Percentiles rank a stretch among this genome's conserved stretches.
Evolutionary conservation across 2,797 vertebrate genomes (phyloP).

Genomic region (Peromyscus melanophrys): DNA sequence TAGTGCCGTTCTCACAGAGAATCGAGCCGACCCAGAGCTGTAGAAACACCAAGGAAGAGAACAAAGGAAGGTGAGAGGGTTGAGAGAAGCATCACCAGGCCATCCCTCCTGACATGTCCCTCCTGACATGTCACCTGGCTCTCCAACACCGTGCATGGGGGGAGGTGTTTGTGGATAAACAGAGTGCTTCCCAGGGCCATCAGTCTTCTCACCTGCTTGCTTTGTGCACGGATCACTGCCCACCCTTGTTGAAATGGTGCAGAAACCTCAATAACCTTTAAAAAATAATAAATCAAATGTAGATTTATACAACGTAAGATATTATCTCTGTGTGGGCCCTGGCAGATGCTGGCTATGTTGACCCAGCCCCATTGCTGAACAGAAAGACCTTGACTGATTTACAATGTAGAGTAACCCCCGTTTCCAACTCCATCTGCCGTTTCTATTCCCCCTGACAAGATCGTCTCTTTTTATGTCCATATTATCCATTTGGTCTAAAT

Average conservation of each 20-base stretch:
- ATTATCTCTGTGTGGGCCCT: background rate
- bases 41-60: background rate
- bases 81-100: background rate
- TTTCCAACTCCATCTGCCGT: background rate
- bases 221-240: conserved; percentile 50
- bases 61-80: background rate
- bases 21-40: background rate
- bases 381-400: background rate
- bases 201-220: conserved; percentile 49
- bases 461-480: background rate
- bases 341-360: background rate
- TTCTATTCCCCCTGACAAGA: background rate
- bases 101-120: background rate
- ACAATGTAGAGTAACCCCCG: background rate
- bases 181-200: conserved; percentile 57
- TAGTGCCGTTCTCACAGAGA: background rate
- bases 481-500: background rate
- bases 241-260: background rate
- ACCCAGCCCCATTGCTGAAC: background rate
- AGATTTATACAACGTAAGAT: background rate
- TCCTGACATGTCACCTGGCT: background rate
- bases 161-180: conserved; percentile 77
- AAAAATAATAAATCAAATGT: conserved; percentile 6
- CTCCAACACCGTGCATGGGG: conserved; percentile 48
- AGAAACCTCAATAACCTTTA: conserved; percentile 40